Evolutionary conservation across 35 echinoderm and acorn worm genomes (phyloP), one percentile per base, ranked within the genome.

Genomic region (Lytechinus variegatus): DNA sequence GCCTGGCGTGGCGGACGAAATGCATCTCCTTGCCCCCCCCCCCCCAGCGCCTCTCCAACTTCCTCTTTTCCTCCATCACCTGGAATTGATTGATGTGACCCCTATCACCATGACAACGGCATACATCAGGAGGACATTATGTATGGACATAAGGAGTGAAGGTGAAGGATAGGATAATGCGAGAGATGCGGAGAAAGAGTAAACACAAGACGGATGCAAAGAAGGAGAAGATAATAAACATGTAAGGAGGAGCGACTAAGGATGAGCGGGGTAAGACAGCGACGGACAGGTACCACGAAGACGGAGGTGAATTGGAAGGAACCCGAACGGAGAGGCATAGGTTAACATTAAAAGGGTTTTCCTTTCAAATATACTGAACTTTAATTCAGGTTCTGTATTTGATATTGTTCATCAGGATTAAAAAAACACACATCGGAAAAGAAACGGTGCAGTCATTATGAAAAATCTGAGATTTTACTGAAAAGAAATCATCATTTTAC

Each of bases 51-150:
- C 33, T 44, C 33, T 44, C 33, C 33, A 44, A 44, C 33, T 44
- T 79, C 66, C 66, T 24, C 66, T 19, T 79, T 24, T 79, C 14
- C 14, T 21, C 61, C 24, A 13, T 71, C 66, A 79, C 66, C 66
- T 79, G 66, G 66, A 24, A 79, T n/a, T 79, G 66, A 79, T 79
- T 79, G 66, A 79, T n/a, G 66, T 79, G 66, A 79, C 66, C 66
- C n/a, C 21, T 79, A 79, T 79, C 19, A 79, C 66, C 66, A 79
- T 79, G 66, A 19, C 3, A 79, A 79, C 66, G 24, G 0, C 19
- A 7, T 79, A 79, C 21, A 21, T 71, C 6, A 71, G 61, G 13
- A 19, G 61, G 13, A 71, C 61, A 71, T 19, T 19, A 71, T 71
- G 66, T 16, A 79, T 4, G 14, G 66, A 24, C 21, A 79, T 16